Percentiles rank a stretch among this genome's conserved stretches.
phyloP scores from a whole-genome alignment of 2,797 vertebrate species.

The Podarcis siculus region DNA sequence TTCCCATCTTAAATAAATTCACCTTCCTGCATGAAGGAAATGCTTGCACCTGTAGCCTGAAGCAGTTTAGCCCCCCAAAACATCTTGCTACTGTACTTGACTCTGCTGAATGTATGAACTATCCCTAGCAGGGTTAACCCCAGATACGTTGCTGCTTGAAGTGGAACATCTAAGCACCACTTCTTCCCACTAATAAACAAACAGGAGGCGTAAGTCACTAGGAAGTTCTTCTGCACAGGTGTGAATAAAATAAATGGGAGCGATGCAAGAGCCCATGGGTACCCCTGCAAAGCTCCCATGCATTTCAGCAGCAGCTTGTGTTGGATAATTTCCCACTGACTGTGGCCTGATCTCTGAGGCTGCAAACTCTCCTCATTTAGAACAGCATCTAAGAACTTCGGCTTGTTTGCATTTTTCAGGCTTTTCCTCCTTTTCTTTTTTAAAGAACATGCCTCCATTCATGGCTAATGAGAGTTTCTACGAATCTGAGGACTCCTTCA shows the following conservation, averaged over 20 bases:
- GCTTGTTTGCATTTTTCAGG: slow-evolving; percentile 28
- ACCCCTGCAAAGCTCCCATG: background rate
- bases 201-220: background rate
- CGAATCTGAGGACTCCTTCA: background rate
- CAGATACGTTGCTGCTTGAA: background rate
- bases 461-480: slow-evolving; percentile 52
- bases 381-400: background rate
- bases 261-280: background rate
- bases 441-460: slow-evolving; percentile 56
- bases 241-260: background rate
- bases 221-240: background rate
- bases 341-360: too few species aligned
- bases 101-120: background rate
- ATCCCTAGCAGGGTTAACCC: background rate
- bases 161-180: background rate
- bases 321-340: background rate
- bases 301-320: background rate
- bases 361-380: background rate
- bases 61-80: background rate
- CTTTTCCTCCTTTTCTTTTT: background rate
- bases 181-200: background rate
- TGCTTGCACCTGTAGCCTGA: background rate
- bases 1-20: too few species aligned
- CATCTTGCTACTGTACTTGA: too few species aligned
- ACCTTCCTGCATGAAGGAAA: background rate